Evolutionary conservation across 1,140 invertebrate genomes (phyloP), one percentile per base, ranked within the genome.

Genomic region (Dendroctonus ponderosae): DNA sequence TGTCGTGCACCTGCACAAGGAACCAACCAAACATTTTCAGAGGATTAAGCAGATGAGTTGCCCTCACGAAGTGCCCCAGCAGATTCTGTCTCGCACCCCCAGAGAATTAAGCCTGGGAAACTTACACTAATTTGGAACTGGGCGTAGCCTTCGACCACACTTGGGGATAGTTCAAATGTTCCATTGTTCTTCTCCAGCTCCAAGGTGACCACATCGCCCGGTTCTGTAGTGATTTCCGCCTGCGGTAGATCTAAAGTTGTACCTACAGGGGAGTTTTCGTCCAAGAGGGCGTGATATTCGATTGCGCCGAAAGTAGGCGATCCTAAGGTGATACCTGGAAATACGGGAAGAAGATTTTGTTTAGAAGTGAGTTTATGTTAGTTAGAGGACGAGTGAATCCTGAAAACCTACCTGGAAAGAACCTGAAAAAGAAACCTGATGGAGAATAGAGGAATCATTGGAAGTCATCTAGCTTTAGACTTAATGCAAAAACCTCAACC

Each of bases 81-180:
- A 26, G 26, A 26, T 26, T 26, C 26, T 26, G 26, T 26, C 3
- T 26, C 26, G 26, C 26, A 26, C 26, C 1, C 26, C 9, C 11
- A 37, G 0, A 37, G 7, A 41, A 50, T 26, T 3, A 26, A 26
- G 3, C 26, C 26, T 26, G 26, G 26, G 3, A 26, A 26, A 57
- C 62, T 64, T 56, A 64, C 91, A 72, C 86, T 86, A 46, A 97
- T 88, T 9, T 90, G 81, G 72, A 97, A 94, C 66, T 87, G 87
- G 5, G 89, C 86, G 66, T 86, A 85, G 53, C 90, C 86, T 77
- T 93, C 89, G 0, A 89, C 91, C n/a, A 93, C 90, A n/a, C 86
- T 86, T 0, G 94, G 94, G n/a, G 85, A 84, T 56, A 96, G 89
- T 77, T 94, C 90, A 77, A 96, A 96, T 3, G 91, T 93, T 12